Conservation (phyloP, 2,113 vertebrate species). For the Hypanus sabinus region DNA sequence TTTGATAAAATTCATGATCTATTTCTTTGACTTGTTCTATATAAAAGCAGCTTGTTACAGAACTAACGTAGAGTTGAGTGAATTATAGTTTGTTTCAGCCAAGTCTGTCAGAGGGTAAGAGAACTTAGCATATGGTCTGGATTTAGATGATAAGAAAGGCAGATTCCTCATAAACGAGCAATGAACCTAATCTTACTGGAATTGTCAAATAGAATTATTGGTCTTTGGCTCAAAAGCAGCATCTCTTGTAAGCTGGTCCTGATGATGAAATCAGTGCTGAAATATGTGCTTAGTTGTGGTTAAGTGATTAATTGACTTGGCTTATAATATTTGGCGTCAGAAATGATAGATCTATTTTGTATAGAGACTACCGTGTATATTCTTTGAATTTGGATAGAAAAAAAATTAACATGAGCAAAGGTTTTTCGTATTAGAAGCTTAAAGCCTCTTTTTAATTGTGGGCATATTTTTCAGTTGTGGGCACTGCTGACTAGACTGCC, state of each 20-base stretch:
- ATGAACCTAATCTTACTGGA: not conserved
- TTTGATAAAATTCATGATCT: not conserved
- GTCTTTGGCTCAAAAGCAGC: not conserved
- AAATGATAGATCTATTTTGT: not conserved
- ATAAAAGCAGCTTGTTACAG: not conserved
- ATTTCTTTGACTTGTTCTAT: not conserved
- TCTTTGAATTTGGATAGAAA: not conserved
- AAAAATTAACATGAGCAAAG: not conserved
- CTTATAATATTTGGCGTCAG: not conserved
- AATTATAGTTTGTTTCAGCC: not conserved
- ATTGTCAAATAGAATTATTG: not conserved
- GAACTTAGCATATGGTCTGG: conserved; percentile 10
- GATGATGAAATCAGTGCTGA: not conserved
- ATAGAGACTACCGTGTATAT: not conserved
- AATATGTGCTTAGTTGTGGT: not conserved
- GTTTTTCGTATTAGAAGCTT: not conserved
- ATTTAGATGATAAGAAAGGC: not conserved
- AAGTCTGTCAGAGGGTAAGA: not conserved
- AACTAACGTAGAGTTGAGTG: not conserved
- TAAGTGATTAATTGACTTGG: not conserved
- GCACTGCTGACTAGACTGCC: too few species aligned
- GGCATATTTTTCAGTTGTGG: too few species aligned
- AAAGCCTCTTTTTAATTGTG: too few species aligned
- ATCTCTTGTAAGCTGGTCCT: not conserved
- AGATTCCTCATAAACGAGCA: not conserved